A percentile compares a stretch with the other conserved stretches of the same genome.
phyloP scores from a whole-genome alignment of 1,140 invertebrate species.

The Drosophila pachea region DNA sequence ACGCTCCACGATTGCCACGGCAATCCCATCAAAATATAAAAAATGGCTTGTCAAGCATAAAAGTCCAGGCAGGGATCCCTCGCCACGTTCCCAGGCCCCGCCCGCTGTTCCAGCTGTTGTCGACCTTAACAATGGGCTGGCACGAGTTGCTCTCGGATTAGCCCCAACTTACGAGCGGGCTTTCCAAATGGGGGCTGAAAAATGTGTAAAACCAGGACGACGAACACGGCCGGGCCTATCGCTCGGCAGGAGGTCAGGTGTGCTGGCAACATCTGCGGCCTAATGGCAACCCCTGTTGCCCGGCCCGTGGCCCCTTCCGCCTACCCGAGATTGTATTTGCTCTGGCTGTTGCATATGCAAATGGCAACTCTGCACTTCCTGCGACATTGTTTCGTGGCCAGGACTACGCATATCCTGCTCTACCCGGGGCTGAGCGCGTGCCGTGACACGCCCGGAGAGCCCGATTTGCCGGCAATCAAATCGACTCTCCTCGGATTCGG shows the following conservation, averaged over 20 bases:
- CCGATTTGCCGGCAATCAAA: no score
- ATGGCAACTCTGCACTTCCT: slow-evolving; percentile 42
- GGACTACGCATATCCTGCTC: not conserved
- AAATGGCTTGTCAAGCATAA: slow-evolving; percentile 44
- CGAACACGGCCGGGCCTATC: slow-evolving; percentile 4
- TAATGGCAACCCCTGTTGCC: slow-evolving; percentile 3
- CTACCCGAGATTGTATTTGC: slow-evolving; percentile 1
- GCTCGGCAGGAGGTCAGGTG: not conserved
- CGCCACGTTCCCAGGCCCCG: not conserved
- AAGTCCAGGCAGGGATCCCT: slow-evolving; percentile 32
- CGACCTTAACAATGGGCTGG: slow-evolving; percentile 51
- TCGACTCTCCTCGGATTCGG: no score
- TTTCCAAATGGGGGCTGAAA: no score
- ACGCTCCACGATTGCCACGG: slow-evolving; percentile 30
- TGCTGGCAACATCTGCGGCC: not conserved
- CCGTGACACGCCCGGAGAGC: not conserved
- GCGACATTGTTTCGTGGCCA: slow-evolving; percentile 30
- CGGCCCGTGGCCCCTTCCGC: no score
- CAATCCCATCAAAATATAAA: slow-evolving; percentile 51
- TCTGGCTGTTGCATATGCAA: slow-evolving; percentile 24
- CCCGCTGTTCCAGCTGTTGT: slow-evolving; percentile 16
- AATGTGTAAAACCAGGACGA: not conserved
- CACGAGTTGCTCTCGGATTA: slow-evolving; percentile 40
- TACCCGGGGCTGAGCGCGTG: not conserved
- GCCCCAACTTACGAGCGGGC: slow-evolving; percentile 37